Percentiles rank a stretch among this genome's conserved stretches.
phyloP scores from a whole-genome alignment of 2,113 vertebrate genomes.

The Xenopus borealis region DNA sequence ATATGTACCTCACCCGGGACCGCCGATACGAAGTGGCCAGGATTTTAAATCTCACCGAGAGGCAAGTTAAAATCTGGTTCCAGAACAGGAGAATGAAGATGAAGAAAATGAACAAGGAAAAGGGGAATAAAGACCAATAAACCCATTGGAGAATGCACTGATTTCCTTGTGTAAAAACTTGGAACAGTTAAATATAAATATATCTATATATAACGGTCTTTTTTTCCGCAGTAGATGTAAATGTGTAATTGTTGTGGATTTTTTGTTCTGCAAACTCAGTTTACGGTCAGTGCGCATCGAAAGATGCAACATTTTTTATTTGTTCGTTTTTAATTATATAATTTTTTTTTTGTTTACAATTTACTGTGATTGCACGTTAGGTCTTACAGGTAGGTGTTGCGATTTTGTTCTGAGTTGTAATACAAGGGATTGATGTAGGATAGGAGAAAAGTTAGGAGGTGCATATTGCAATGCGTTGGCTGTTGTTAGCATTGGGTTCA shows the following conservation, averaged over 20 bases:
- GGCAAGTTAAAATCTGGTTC: conserved; percentile 99
- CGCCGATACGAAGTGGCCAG: conserved; percentile 94
- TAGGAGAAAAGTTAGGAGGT: no score
- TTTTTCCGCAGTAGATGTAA: conserved; percentile 57
- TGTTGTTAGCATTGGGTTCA: neutral
- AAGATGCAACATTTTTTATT: conserved; percentile 52
- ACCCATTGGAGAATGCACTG: conserved; percentile 38
- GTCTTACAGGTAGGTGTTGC: conserved; percentile 55
- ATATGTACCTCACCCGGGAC: conserved; percentile 97
- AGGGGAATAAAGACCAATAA: conserved; percentile 80
- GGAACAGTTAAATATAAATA: conserved; percentile 52
- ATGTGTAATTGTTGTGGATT: conserved; percentile 60
- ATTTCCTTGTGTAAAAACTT: conserved; percentile 26
- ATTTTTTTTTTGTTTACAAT: conserved; percentile 54
- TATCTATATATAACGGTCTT: conserved; percentile 17
- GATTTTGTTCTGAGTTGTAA: conserved; percentile 42
- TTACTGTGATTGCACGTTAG: conserved; percentile 68
- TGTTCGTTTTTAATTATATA: conserved; percentile 10
- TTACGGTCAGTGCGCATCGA: conserved; percentile 59
- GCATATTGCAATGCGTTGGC: neutral
- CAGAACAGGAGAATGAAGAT: conserved; percentile 99
- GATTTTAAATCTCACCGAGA: conserved; percentile 94
- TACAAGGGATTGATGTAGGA: no score
- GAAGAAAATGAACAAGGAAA: conserved; percentile 98
- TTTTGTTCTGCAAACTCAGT: conserved; percentile 52